phyloP scores from a whole-genome alignment of 64 coral and sea anemone species.

The Hydrozoanthus tunicans region DNA sequence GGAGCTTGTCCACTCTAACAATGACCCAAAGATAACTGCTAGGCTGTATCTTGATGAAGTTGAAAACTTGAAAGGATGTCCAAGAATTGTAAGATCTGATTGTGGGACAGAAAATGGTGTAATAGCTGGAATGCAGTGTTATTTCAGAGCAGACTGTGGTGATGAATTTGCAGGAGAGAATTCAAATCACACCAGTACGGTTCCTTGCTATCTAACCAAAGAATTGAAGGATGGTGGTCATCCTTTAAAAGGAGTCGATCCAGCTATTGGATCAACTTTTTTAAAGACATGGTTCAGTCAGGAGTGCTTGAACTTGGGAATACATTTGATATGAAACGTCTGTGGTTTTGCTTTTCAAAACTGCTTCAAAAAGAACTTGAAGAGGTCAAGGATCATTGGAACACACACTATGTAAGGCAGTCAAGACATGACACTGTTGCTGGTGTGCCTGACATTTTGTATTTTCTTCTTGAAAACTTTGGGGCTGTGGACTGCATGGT shows the following conservation, averaged over 20 bases:
- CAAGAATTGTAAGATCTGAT: constrained; percentile 53
- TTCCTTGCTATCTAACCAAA: background rate
- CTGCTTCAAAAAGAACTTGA: background rate
- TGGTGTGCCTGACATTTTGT: constrained; percentile 11
- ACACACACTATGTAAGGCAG: background rate
- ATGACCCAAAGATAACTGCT: no score
- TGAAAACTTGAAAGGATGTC: constrained; percentile 34
- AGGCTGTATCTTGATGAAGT: constrained; percentile 7
- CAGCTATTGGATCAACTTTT: constrained; percentile 14
- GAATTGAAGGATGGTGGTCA: background rate
- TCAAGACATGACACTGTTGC: background rate
- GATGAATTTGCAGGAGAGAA: background rate
- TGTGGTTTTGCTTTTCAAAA: background rate
- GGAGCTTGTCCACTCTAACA: no score
- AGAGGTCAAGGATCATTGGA: constrained; percentile 12
- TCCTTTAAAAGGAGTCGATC: constrained; percentile 16
- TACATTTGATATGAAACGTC: background rate
- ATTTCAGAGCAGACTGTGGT: background rate
- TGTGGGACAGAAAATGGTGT: constrained; percentile 56
- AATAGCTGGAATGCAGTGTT: constrained; percentile 11
- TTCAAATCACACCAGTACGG: background rate
- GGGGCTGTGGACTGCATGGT: background rate
- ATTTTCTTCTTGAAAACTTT: background rate
- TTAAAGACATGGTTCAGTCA: constrained; percentile 5
- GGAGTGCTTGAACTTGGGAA: constrained; percentile 17